Percentiles rank a stretch among this genome's conserved stretches.
These are phyloP conservation scores for Rhopilema esculentum DNA, from an alignment of 30 jellyfish, hydroid and myxozoan genomes.

Conservation along the genomic window DNA sequence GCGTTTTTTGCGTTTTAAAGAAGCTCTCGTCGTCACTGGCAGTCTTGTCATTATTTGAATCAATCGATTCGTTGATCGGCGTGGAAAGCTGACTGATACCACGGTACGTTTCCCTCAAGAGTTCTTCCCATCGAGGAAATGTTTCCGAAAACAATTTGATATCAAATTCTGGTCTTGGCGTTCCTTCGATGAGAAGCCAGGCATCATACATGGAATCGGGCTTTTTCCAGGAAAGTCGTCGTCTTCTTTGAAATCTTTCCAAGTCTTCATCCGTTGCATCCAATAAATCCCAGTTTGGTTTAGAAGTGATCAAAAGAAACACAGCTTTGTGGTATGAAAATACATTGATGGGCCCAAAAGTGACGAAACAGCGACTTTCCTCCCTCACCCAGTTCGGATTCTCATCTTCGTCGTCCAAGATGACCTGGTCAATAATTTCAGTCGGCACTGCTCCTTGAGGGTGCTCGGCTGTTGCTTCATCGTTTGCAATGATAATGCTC, in stretches of 20 bases:
- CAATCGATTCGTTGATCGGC: neutral
- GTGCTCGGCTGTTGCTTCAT: neutral
- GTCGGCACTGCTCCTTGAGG: neutral
- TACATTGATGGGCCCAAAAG: neutral
- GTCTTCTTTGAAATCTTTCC: slow-evolving; percentile 8
- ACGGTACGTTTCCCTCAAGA: neutral
- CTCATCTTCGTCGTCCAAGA: neutral
- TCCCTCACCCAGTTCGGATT: neutral
- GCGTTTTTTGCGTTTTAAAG: too few relatives aligned
- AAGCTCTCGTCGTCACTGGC: too few relatives aligned
- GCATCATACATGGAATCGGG: slow-evolving; percentile 33
- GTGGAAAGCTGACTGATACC: neutral
- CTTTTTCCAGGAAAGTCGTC: slow-evolving; percentile 1
- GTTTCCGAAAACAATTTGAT: neutral
- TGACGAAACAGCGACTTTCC: neutral
- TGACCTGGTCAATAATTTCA: neutral
- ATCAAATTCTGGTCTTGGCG: neutral
- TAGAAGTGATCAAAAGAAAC: neutral
- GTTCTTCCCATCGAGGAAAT: neutral
- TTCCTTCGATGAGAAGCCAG: slow-evolving; percentile 31
- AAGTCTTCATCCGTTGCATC: slow-evolving; percentile 1
- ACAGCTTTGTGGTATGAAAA: neutral
- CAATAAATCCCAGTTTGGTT: slow-evolving; percentile 9
- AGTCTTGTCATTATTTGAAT: too few relatives aligned
- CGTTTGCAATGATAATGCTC: neutral